Percentiles rank a stretch among this genome's conserved stretches.
Evolutionary conservation across 1,140 invertebrate genomes (phyloP).

Genomic region (Drosophila novamexicana): DNA sequence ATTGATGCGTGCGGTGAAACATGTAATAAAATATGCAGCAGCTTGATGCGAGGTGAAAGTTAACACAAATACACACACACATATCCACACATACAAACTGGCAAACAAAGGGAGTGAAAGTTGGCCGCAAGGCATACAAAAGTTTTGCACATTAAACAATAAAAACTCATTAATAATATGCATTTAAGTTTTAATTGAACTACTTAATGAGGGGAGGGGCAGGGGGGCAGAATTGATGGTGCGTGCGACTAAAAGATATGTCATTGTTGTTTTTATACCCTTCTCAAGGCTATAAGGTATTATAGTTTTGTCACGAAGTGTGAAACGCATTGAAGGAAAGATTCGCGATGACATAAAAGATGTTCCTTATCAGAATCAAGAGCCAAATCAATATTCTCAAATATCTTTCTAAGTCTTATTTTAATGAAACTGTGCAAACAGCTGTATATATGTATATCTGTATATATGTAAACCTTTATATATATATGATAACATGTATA

Average conservation of each 20-base stretch:
- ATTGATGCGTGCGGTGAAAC: slow-evolving; percentile 53
- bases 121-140: slow-evolving; percentile 53
- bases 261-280: neutral
- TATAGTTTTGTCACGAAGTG: too few species aligned
- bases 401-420: too few species aligned
- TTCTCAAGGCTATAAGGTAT: neutral
- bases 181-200: slow-evolving; percentile 82
- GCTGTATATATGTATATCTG: too few species aligned
- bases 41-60: slow-evolving; percentile 32
- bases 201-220: slow-evolving; percentile 63
- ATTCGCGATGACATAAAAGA: too few species aligned
- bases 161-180: slow-evolving; percentile 83
- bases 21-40: slow-evolving; percentile 66
- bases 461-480: too few species aligned
- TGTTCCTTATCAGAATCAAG: too few species aligned
- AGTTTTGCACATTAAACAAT: slow-evolving; percentile 71
- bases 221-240: neutral
- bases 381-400: too few species aligned
- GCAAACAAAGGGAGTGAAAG: slow-evolving; percentile 17
- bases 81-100: neutral
- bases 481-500: too few species aligned
- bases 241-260: slow-evolving; percentile 2
- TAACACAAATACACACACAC: slow-evolving; percentile 14
- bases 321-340: too few species aligned
- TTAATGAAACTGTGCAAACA: too few species aligned